phyloP scores from a whole-genome alignment of 2,113 vertebrate genomes.

The Seriola dumerili region DNA sequence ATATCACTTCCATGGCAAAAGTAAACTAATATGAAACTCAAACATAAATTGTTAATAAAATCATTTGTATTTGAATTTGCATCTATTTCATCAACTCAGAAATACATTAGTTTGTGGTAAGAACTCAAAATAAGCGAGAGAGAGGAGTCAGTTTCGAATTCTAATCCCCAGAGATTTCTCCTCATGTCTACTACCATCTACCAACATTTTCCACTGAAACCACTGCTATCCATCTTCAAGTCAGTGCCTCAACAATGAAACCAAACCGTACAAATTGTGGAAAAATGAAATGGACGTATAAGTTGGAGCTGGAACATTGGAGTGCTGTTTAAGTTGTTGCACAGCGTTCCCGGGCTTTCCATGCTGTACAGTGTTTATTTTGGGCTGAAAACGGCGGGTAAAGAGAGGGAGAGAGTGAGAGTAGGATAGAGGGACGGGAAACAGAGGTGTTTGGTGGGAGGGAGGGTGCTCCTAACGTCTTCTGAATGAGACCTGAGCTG shows the following conservation, averaged over 20 bases:
- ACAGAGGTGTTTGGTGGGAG: neutral
- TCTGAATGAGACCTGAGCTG: slow-evolving; percentile 42
- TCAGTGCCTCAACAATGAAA: slow-evolving; percentile 22
- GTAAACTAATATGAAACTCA: neutral
- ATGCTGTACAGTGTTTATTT: slow-evolving; percentile 63
- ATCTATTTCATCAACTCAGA: neutral
- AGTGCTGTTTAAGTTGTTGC: slow-evolving; percentile 52
- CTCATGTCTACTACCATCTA: slow-evolving; percentile 4
- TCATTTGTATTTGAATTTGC: neutral
- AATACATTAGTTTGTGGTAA: neutral
- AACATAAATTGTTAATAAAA: neutral
- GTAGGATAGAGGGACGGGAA: neutral
- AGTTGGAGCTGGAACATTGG: slow-evolving; percentile 56
- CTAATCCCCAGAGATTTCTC: neutral
- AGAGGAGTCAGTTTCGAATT: slow-evolving; percentile 10
- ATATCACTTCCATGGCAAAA: neutral
- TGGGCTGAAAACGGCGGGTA: slow-evolving; percentile 14
- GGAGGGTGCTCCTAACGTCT: slow-evolving; percentile 16
- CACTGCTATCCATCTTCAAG: slow-evolving; percentile 32
- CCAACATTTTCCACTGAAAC: slow-evolving; percentile 59
- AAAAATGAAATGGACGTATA: slow-evolving; percentile 47
- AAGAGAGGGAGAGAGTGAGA: slow-evolving; percentile 20
- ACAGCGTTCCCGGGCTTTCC: slow-evolving; percentile 57
- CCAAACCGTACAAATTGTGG: slow-evolving; percentile 40
- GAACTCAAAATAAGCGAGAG: neutral